Evolutionary conservation across 2,797 vertebrate species (phyloP).

Genomic region (Schizothorax lantsangensis): DNA sequence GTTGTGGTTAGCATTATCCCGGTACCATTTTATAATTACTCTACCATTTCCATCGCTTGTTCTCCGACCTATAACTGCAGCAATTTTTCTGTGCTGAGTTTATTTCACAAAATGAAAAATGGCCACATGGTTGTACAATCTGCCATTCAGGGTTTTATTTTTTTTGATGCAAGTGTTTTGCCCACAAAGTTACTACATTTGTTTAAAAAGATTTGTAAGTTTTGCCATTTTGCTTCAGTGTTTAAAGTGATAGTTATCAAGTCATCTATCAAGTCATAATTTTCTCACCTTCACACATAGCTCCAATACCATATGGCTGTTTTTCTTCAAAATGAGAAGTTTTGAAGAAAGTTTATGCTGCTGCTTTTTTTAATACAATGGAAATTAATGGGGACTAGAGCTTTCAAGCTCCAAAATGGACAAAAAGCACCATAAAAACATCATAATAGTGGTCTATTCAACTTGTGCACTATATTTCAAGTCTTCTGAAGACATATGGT

Average conservation of each 20-base stretch:
- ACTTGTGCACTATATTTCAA: not conserved
- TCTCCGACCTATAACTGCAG: not conserved
- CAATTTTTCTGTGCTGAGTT: not conserved
- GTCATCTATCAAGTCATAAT: not conserved
- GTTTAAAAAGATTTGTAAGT: not conserved
- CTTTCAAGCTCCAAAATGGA: not conserved
- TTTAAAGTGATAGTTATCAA: not conserved
- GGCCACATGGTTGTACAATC: not conserved
- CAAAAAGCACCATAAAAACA: not conserved
- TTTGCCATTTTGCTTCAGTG: not conserved
- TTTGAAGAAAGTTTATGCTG: not conserved
- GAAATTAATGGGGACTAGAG: not conserved
- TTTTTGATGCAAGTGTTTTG: not conserved
- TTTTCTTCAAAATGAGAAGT: no score
- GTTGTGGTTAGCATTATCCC: slow-evolving; percentile 26
- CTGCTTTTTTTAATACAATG: not conserved
- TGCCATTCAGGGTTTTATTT: not conserved
- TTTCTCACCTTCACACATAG: not conserved
- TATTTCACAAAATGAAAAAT: slow-evolving; percentile 19
- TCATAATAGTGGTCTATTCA: not conserved
- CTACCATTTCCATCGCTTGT: slow-evolving; percentile 20
- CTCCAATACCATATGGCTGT: not conserved
- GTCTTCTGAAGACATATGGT: not conserved
- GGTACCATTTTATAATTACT: slow-evolving; percentile 41
- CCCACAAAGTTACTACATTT: not conserved